These are phyloP conservation scores for Pterostichus niger DNA, from an alignment of 2,888 invertebrate species.

Conservation along the genomic window DNA sequence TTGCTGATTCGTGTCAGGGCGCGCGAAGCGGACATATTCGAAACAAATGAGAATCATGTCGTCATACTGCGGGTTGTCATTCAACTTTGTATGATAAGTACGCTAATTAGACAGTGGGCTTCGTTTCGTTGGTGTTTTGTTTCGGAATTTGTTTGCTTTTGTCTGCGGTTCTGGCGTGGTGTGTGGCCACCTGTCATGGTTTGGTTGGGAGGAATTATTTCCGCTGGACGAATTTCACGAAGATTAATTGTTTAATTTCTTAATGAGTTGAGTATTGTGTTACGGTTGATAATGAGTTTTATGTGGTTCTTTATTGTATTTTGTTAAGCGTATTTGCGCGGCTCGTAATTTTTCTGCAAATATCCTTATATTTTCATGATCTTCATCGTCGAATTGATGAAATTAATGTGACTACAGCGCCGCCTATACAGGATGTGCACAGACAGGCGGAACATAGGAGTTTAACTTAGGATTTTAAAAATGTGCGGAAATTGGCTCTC, in stretches of 20 bases:
- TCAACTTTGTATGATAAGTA: constrained; percentile 29
- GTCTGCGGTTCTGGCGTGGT: constrained; percentile 9
- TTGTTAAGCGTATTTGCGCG: background rate
- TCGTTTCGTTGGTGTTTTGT: constrained; percentile 8
- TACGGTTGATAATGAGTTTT: constrained; percentile 29
- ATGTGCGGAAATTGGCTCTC: too few species aligned
- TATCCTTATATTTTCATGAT: background rate
- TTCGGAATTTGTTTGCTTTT: constrained; percentile 45
- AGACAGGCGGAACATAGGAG: too few species aligned
- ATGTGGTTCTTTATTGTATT: constrained; percentile 17
- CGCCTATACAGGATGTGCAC: too few species aligned
- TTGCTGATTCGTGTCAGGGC: constrained; percentile 25
- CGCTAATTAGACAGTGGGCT: constrained; percentile 29
- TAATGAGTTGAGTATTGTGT: constrained; percentile 33
- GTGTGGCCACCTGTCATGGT: constrained; percentile 37
- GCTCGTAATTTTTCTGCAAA: background rate
- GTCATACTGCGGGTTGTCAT: constrained; percentile 10
- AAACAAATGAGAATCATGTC: constrained; percentile 15
- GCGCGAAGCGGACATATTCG: constrained; percentile 23
- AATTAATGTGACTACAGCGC: too few species aligned
- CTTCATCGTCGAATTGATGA: background rate
- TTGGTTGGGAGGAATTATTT: constrained; percentile 24
- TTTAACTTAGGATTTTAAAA: too few species aligned
- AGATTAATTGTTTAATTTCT: constrained; percentile 48
- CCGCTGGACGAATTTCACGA: constrained; percentile 35